These are phyloP conservation scores for Calephelis perditalis DNA, from an alignment of 2,888 invertebrate species.

Conservation along the genomic window DNA sequence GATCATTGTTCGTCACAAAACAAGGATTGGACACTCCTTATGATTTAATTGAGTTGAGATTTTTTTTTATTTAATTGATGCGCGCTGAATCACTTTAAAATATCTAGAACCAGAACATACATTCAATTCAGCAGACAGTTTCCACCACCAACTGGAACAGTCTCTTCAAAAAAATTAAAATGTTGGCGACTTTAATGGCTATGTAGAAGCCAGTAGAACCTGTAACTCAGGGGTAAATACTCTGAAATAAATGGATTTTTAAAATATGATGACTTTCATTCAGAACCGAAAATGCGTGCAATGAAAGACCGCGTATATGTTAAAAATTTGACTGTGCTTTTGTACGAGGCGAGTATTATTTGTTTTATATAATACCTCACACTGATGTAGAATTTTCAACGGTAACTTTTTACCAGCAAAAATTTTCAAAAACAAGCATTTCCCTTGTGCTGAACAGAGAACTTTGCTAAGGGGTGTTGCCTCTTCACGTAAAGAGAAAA, in stretches of 20 bases:
- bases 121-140: background rate
- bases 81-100: background rate
- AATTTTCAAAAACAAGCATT: background rate
- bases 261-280: background rate
- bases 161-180: background rate
- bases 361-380: background rate
- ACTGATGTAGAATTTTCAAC: background rate
- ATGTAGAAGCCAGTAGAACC: background rate
- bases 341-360: background rate
- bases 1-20: background rate
- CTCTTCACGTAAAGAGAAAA: no score
- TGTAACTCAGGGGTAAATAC: background rate
- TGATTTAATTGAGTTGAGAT: background rate
- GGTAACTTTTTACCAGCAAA: background rate
- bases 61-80: background rate
- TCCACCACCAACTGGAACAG: background rate
- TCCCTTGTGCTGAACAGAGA: background rate
- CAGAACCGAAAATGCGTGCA: background rate
- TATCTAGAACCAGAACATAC: slow-evolving; percentile 2
- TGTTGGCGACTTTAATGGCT: background rate
- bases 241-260: background rate
- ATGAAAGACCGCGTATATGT: background rate
- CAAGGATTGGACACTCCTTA: background rate
- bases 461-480: background rate
- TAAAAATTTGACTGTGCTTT: background rate